Evolutionary conservation across 2,113 vertebrate species (phyloP), one percentile per base, ranked within the genome.

Genomic region (Ellobius talpinus): DNA sequence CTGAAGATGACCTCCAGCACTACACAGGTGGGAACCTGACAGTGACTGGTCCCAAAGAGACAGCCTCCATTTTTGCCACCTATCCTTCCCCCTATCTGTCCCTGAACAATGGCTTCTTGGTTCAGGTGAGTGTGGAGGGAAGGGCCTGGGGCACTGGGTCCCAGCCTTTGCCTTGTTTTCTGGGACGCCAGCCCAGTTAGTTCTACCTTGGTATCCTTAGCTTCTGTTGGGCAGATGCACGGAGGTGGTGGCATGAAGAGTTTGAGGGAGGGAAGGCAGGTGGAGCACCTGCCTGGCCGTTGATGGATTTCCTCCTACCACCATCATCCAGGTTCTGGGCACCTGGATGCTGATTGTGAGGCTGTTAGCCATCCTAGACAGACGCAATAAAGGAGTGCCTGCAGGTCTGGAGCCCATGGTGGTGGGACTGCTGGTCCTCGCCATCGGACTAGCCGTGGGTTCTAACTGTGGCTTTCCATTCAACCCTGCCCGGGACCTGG

Each of bases 11-110:
- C 94, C 97, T 99, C 12, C 99, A 99, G 99, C 98, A 98, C 11
- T 99, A 98, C 0, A 99, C 99, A 0, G 97, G 98, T 0, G 99
- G 99, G 89, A 97, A 97, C 58, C 97, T 99, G 73, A 96, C 96
- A 31, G 99, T 99, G 70, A 99, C 98, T 14, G 99, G 99, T 79
- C 98, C 98, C 52, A 99, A 99, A 16, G 99, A 99, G 89, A 99
- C 99, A 7, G 99, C 99, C 42, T 99, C 99, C 16, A 99, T 99
- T 96, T 99, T 99, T 98, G 99, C 99, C 58, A 99, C 99, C 14
- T 99, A 99, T 65, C 99, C 99, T 90, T 98, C 98, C 45, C 98
- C 99, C 0, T 98, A 99, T 96, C 99, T 99, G 29, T 99, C 99
- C 39, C 94, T 99, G 74, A 61, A 98, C 5, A 99, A 99, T 68